These are phyloP conservation scores for Parauchenoglanis ngamensis DNA, from an alignment of 2,797 vertebrate species.

Conservation along the genomic window DNA sequence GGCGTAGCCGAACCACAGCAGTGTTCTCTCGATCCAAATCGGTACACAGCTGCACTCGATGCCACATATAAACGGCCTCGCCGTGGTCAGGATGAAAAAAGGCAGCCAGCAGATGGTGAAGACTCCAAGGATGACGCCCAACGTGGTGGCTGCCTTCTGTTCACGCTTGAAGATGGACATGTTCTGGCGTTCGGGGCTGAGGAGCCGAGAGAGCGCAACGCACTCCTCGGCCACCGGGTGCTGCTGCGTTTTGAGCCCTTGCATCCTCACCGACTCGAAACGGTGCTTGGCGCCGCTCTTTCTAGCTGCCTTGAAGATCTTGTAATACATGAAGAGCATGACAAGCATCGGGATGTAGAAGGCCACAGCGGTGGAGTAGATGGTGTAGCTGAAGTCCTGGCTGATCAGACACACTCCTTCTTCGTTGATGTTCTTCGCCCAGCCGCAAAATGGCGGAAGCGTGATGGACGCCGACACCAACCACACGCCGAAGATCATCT, in stretches of 20 bases:
- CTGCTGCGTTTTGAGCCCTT: conserved; percentile 73
- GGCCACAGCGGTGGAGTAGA: conserved; percentile 82
- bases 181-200: conserved; percentile 76
- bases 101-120: conserved; percentile 81
- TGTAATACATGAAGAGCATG: conserved; percentile 85
- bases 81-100: conserved; percentile 80
- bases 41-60: conserved; percentile 82
- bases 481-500: conserved; percentile 83
- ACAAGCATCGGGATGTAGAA: conserved; percentile 85
- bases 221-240: conserved; percentile 74
- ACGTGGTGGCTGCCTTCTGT: conserved; percentile 81
- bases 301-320: conserved; percentile 81
- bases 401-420: conserved; percentile 81
- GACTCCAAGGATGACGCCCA: conserved; percentile 81
- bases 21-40: conserved; percentile 80
- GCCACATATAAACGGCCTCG: conserved; percentile 81
- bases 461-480: conserved; percentile 81
- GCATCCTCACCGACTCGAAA: conserved; percentile 78
- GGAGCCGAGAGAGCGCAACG: conserved; percentile 73
- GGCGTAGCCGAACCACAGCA: conserved; percentile 81
- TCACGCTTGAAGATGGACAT: conserved; percentile 84
- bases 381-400: conserved; percentile 82
- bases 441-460: conserved; percentile 82
- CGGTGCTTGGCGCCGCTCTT: conserved; percentile 81
- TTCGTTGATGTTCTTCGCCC: conserved; percentile 80